Conservation (phyloP, 1,140 invertebrate species). For the Nasonia longicornis region DNA sequence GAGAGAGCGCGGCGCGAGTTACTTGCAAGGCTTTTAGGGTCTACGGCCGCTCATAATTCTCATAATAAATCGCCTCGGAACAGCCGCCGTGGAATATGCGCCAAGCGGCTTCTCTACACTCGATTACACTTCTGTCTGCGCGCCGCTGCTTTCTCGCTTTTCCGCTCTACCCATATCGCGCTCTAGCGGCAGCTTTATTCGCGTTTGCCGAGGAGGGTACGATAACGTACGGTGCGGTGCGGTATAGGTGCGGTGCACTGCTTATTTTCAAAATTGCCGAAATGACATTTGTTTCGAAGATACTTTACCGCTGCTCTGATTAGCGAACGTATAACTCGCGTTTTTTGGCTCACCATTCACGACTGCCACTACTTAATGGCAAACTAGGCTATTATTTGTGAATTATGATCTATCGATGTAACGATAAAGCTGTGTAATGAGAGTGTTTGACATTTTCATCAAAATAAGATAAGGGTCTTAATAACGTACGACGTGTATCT, state of each 20-base stretch:
- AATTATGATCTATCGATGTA: not conserved
- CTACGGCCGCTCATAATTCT: constrained; percentile 64
- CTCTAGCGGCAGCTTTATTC: not conserved
- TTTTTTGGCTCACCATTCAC: not conserved
- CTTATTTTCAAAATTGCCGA: not conserved
- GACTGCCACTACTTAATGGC: too few species aligned
- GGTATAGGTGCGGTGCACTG: too few species aligned
- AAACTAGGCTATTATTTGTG: not conserved
- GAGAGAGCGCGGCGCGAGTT: constrained; percentile 53
- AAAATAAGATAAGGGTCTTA: not conserved
- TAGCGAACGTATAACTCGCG: too few species aligned
- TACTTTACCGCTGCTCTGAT: too few species aligned
- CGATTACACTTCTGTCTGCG: not conserved
- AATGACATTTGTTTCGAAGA: not conserved
- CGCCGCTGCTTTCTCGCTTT: not conserved
- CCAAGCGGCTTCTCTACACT: not conserved
- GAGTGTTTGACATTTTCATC: not conserved
- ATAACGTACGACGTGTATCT: not conserved
- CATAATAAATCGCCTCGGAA: constrained; percentile 67
- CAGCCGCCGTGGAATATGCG: constrained; percentile 51
- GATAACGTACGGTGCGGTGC: too few species aligned
- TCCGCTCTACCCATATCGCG: not conserved
- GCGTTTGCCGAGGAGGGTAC: not conserved
- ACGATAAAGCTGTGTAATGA: not conserved
- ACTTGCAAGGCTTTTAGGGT: constrained; percentile 53